Base-by-base conservation (phyloP, 2,888 invertebrate species). In the Cybosia mesomella region DNA sequence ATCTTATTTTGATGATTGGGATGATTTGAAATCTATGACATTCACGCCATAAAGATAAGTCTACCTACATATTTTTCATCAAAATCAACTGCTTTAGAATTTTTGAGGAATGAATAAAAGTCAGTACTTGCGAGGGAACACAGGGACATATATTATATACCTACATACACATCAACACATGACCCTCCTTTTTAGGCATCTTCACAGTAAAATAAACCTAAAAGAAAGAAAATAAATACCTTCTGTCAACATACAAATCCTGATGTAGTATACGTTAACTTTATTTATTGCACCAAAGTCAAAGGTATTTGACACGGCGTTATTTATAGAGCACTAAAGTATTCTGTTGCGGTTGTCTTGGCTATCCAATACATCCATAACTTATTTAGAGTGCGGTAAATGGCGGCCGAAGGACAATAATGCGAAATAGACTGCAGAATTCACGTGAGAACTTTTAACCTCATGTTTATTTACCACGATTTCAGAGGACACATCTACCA, bases 351-450 rank as follows among this genome's bases (percentile, higher is more conserved):
- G 54, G 39, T 58, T 22, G 11, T 11, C 32, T 60, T 34, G 36
- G 49, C 36, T 39, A 18, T 18, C 18, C 32, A 8, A 36, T 64
- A 64, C 49, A 53, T 32, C 53, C 39, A 63, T 43, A 60, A 67
- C 58, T 49, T 34, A 58, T 10, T 21, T 64, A 18, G 43, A 24
- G 64, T 55, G 21, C 28, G 55, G 53, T 60, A 60, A 60, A 64
- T 34, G 58, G 22, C 39, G 63, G 1, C 53, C 24, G 34, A 54
- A 62, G n/a, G 64, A 58, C 59, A 64, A 64, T 68, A 67, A 39
- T 53, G 32, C 24, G 32, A 60, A 34, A 32, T 34, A 64, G 22
- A 59, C 55, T 43, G 55, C 64, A 68, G 32, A 59, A 36, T 54
- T 59, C 55, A 68, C 54, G 28, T 54, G 24, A 53, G 64, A 43